Evolutionary conservation across 2,888 invertebrate species (phyloP).

Genomic region (Blomia tropicalis): DNA sequence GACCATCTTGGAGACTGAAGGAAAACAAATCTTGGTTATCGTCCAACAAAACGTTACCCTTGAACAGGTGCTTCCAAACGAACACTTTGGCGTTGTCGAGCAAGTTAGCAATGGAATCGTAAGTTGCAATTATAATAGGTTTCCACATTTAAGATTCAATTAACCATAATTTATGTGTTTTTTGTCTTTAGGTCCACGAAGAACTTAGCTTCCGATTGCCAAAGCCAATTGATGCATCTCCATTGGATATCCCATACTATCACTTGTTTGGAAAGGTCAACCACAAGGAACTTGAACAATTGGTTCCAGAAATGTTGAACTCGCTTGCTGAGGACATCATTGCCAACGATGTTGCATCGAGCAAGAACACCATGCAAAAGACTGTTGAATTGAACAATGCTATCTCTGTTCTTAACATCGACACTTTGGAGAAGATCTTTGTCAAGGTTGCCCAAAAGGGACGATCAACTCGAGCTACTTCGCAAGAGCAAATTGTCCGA

Average conservation of each 20-base stretch:
- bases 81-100: not conserved
- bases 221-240: not conserved
- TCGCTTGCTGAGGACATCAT: conserved; percentile 22
- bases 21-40: conserved; percentile 20
- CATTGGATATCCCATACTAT: conserved; percentile 23
- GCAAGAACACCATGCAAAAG: conserved; percentile 26
- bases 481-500: conserved; percentile 29
- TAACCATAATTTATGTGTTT: too few species aligned
- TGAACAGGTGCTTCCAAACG: not conserved
- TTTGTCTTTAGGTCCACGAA: not conserved
- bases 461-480: conserved; percentile 22
- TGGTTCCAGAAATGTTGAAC: conserved; percentile 14
- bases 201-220: conserved; percentile 22
- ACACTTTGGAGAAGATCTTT: conserved; percentile 31
- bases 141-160: too few species aligned
- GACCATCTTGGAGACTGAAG: conserved; percentile 18
- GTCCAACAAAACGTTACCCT: conserved; percentile 22
- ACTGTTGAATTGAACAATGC: conserved; percentile 30
- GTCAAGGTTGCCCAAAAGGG: conserved; percentile 26
- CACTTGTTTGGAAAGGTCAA: conserved; percentile 19
- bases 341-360: conserved; percentile 8
- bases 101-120: not conserved
- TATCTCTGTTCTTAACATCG: conserved; percentile 30
- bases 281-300: conserved; percentile 3
- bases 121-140: too few species aligned